Conservation (phyloP, 2,888 invertebrate genomes). For the Eupithecia tripunctaria region DNA sequence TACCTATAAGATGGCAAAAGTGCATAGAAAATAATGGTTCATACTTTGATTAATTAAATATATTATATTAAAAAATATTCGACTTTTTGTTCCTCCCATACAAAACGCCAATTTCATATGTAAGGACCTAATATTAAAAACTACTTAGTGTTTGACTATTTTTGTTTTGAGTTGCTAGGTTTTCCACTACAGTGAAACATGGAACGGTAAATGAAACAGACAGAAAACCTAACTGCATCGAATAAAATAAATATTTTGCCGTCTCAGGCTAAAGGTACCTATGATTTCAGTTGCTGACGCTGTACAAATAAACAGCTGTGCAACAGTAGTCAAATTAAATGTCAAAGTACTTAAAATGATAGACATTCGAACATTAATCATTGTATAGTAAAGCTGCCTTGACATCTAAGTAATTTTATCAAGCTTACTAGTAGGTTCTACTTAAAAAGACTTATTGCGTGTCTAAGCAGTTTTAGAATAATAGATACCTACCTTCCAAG, state of each 20-base stretch:
- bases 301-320: background rate
- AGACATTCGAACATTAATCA: slow-evolving; percentile 38
- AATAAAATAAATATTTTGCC: background rate
- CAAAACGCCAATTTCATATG: too few relatives aligned
- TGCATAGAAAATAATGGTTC: too few relatives aligned
- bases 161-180: background rate
- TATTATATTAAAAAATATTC: too few relatives aligned
- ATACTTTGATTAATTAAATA: too few relatives aligned
- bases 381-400: slow-evolving; percentile 33
- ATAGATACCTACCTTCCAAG: background rate
- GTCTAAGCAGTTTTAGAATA: background rate
- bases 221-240: background rate
- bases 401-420: slow-evolving; percentile 40
- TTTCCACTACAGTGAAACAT: background rate
- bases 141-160: background rate
- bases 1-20: too few relatives aligned
- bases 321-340: slow-evolving; percentile 15
- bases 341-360: slow-evolving; percentile 18
- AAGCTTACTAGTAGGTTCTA: background rate
- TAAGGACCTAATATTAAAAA: too few relatives aligned
- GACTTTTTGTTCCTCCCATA: too few relatives aligned
- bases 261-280: background rate
- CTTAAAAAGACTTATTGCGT: background rate
- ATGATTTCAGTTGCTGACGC: background rate
- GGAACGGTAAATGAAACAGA: background rate